These are phyloP conservation scores for Lagenorhynchus albirostris DNA, from an alignment of 2,113 vertebrate genomes.

Conservation along the genomic window DNA sequence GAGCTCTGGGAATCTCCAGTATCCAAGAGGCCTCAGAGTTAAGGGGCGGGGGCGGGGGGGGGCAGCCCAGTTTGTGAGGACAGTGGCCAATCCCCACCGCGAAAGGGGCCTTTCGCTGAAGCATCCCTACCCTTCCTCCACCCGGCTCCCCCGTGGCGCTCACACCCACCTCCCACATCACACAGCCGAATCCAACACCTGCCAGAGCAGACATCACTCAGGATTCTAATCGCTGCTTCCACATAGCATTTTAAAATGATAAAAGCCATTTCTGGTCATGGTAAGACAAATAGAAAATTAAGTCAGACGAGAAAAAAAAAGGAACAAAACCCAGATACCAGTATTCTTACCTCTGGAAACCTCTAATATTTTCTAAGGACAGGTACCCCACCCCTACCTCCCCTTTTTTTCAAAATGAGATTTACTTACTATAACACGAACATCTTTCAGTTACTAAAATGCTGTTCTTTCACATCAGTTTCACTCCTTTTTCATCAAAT, in stretches of 20 bases:
- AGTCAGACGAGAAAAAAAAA: not conserved
- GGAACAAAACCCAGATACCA: not conserved
- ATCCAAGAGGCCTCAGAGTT: not conserved
- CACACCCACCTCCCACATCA: not conserved
- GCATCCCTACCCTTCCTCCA: not conserved
- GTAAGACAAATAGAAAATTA: not conserved
- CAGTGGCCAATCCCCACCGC: not conserved
- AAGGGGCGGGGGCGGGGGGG: accelerated
- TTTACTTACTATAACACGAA: not conserved
- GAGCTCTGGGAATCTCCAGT: not conserved
- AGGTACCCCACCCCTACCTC: not conserved
- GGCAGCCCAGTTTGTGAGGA: not conserved
- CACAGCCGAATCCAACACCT: not conserved
- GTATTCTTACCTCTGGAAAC: not conserved
- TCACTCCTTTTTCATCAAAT: not conserved
- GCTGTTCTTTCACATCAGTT: not conserved
- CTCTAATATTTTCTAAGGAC: not conserved
- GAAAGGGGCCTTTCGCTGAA: not conserved
- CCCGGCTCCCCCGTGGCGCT: accelerated
- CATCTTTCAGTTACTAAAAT: not conserved
- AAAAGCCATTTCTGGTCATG: not conserved
- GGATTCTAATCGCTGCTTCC: not conserved
- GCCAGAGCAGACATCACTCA: accelerated
- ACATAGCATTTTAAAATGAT: not conserved
- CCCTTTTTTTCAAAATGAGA: not conserved